phyloP scores from a whole-genome alignment of 1,140 invertebrate genomes.

The Meteorus sp. region DNA sequence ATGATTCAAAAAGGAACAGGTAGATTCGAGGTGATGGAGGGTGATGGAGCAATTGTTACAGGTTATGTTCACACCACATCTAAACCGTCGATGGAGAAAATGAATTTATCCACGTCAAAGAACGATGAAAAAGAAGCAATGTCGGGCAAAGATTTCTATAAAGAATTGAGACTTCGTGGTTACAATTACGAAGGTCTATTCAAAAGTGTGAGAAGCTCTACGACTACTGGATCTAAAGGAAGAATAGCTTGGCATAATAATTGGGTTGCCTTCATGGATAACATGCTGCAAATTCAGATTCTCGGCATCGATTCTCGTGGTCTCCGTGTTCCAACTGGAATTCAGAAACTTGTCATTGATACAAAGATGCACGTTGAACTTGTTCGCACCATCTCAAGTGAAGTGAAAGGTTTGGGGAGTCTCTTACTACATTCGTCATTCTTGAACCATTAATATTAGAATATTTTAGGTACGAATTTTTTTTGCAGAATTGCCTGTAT shows the following conservation, averaged over 20 bases:
- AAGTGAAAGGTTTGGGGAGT: conserved; percentile 40
- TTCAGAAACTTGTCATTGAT: conserved; percentile 79
- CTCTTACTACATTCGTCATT: too few relatives aligned
- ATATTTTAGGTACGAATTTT: neutral
- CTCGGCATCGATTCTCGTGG: conserved; percentile 72
- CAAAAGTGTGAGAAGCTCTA: conserved; percentile 64
- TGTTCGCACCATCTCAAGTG: conserved; percentile 46
- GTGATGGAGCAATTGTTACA: conserved; percentile 75
- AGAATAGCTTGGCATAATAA: conserved; percentile 74
- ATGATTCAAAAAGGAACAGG: conserved; percentile 75
- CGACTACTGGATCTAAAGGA: conserved; percentile 57
- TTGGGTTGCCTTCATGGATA: conserved; percentile 93
- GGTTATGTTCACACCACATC: conserved; percentile 66
- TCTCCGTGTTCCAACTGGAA: conserved; percentile 83
- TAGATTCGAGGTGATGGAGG: conserved; percentile 69
- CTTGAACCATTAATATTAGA: too few relatives aligned
- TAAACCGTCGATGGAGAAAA: conserved; percentile 51
- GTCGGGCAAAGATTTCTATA: conserved; percentile 82
- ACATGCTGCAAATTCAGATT: conserved; percentile 86
- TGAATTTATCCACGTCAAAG: conserved; percentile 20
- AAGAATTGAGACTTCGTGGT: conserved; percentile 86
- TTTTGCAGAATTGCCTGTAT: conserved; percentile 52
- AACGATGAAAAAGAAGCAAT: conserved; percentile 47
- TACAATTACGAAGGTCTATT: conserved; percentile 88
- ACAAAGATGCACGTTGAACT: conserved; percentile 65